Percentiles rank a stretch among this genome's conserved stretches.
Conservation (phyloP, 2,888 invertebrate species). For the Scaptomyza flava region DNA sequence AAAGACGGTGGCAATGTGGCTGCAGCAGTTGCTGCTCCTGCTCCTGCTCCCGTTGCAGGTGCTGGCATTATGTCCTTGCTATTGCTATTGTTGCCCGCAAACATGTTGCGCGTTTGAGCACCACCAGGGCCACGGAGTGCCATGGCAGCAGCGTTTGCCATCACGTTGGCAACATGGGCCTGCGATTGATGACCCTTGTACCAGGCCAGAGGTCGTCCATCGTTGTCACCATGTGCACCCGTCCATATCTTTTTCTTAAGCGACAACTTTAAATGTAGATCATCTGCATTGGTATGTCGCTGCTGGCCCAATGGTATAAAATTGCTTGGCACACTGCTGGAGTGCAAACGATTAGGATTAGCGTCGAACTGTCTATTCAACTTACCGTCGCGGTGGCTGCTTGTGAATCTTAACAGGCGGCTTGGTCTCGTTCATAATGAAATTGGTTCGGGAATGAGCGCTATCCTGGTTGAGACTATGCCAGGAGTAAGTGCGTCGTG, state of each 20-base stretch:
- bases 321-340: slow-evolving; percentile 53
- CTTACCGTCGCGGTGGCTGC: slow-evolving; percentile 56
- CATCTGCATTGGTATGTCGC: slow-evolving; percentile 67
- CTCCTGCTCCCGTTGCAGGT: background rate
- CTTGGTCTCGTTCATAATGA: slow-evolving; percentile 38
- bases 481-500: slow-evolving; percentile 83
- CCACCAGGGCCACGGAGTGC: slow-evolving; percentile 86
- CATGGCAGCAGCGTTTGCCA: slow-evolving; percentile 80
- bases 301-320: slow-evolving; percentile 53
- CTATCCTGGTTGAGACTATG: slow-evolving; percentile 79
- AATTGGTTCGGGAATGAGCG: slow-evolving; percentile 25
- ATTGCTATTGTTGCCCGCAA: slow-evolving; percentile 3
- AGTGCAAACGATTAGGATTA: background rate
- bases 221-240: slow-evolving; percentile 84
- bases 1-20: slow-evolving; percentile 40
- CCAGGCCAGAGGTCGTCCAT: slow-evolving; percentile 87
- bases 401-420: slow-evolving; percentile 46
- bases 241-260: slow-evolving; percentile 91
- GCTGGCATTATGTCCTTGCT: slow-evolving; percentile 10
- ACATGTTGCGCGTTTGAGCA: slow-evolving; percentile 25
- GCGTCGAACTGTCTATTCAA: background rate
- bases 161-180: slow-evolving; percentile 35
- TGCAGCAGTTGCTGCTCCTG: background rate
- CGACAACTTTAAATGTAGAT: slow-evolving; percentile 88
- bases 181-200: slow-evolving; percentile 85